Conservation (phyloP, 2,113 vertebrate species). For the Miniopterus natalensis region DNA sequence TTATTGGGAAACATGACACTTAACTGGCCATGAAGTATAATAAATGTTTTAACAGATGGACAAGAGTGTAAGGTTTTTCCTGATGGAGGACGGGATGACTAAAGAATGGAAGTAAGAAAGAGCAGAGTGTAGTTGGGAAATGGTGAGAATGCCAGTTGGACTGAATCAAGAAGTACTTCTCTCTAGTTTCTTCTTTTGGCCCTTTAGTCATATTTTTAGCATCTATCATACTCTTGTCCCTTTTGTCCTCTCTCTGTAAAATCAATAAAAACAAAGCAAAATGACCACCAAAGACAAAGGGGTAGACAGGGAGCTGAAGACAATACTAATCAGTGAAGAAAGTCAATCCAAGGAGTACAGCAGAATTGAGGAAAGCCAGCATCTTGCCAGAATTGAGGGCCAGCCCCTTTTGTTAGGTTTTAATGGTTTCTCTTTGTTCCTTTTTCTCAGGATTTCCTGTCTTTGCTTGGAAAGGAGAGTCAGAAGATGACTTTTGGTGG, state of each 20-base stretch:
- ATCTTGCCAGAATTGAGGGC: background rate
- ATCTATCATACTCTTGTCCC: background rate
- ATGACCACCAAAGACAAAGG: background rate
- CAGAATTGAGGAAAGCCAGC: background rate
- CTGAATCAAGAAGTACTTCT: background rate
- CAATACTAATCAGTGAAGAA: background rate
- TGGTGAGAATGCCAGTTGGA: background rate
- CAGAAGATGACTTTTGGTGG: constrained; percentile 99
- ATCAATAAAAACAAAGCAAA: background rate
- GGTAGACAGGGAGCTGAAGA: background rate
- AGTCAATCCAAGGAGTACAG: background rate
- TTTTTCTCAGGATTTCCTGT: constrained; percentile 94
- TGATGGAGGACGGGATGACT: background rate
- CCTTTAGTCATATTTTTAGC: constrained; percentile 35
- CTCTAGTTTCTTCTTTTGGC: constrained; percentile 55
- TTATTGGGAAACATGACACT: background rate
- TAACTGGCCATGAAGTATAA: background rate
- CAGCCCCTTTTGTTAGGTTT: background rate
- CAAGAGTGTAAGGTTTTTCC: background rate
- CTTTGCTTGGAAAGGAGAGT: constrained; percentile 99
- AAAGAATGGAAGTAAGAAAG: background rate
- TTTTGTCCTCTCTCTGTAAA: background rate
- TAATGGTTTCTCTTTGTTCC: constrained; percentile 56
- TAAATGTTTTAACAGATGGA: background rate
- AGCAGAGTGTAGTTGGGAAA: background rate